Conservation (phyloP, 2,888 invertebrate species). For the Gastracanthus pulcherrimus region DNA sequence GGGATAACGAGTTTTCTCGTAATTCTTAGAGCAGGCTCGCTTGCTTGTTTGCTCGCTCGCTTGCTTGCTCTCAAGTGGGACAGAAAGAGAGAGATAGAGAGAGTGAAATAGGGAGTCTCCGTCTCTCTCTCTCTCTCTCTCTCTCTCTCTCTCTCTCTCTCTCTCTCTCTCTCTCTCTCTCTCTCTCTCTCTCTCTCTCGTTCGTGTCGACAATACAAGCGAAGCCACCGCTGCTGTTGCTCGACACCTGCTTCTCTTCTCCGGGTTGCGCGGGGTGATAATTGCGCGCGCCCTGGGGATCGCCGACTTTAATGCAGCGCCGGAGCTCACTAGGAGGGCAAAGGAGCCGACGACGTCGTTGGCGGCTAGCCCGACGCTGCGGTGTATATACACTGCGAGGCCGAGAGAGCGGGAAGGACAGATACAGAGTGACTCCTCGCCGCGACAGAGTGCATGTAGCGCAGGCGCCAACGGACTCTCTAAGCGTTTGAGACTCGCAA, state of each 20-base stretch:
- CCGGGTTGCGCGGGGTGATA: constrained; percentile 33
- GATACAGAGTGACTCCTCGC: too few species aligned
- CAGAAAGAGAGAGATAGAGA: constrained; percentile 26
- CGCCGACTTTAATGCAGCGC: constrained; percentile 50
- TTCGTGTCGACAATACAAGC: constrained; percentile 28
- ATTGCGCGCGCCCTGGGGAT: constrained; percentile 53
- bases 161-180: constrained; percentile 5
- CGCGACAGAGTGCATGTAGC: too few species aligned
- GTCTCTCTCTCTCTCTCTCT: not conserved
- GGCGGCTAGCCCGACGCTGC: not conserved
- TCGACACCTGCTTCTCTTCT: constrained; percentile 53
- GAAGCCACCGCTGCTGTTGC: constrained; percentile 25
- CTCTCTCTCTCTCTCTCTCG: not conserved
- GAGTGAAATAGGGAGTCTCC: not conserved
- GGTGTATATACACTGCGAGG: too few species aligned
- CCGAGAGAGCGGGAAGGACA: too few species aligned
- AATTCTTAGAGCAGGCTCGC: constrained; percentile 31
- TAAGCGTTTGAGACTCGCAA: too few species aligned
- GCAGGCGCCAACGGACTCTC: too few species aligned
- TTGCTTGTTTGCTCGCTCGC: too few species aligned
- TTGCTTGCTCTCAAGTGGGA: too few species aligned
- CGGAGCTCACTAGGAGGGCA: not conserved
- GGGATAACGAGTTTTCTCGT: constrained; percentile 55
- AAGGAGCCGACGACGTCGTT: constrained; percentile 11
- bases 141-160: not conserved